These are phyloP conservation scores for Elymnias hypermnestra DNA, from an alignment of 1,140 invertebrate genomes.

Conservation along the genomic window DNA sequence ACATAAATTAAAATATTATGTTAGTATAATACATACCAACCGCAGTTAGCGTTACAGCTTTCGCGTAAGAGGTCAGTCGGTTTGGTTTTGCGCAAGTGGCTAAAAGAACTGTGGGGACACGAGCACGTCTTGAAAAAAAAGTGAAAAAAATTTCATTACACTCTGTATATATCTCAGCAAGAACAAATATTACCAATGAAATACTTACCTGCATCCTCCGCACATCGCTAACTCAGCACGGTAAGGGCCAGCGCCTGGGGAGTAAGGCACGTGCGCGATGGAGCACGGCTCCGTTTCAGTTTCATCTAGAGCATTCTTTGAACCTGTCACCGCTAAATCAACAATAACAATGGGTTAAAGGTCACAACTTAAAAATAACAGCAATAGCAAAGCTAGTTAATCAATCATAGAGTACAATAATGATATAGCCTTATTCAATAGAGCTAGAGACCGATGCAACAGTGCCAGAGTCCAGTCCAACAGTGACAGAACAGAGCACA, in stretches of 20 bases:
- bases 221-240: constrained; percentile 78
- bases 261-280: constrained; percentile 53
- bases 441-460: too few species aligned
- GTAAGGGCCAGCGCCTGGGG: constrained; percentile 48
- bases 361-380: too few species aligned
- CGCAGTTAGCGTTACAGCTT: constrained; percentile 51
- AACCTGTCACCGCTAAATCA: constrained; percentile 26
- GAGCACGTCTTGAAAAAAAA: constrained; percentile 79
- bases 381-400: too few species aligned
- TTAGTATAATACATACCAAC: constrained; percentile 49
- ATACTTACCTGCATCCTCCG: constrained; percentile 80
- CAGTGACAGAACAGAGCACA: too few species aligned
- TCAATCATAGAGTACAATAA: too few species aligned
- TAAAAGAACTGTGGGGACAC: constrained; percentile 93
- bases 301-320: constrained; percentile 33
- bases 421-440: too few species aligned
- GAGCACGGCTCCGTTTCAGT: constrained; percentile 10
- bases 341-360: background rate
- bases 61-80: constrained; percentile 71
- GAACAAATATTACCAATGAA: too few species aligned
- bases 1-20: too few species aligned
- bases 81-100: constrained; percentile 91
- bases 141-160: background rate
- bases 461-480: too few species aligned
- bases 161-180: too few species aligned